These are phyloP conservation scores for Chamaea fasciata DNA, from an alignment of 2,113 vertebrate genomes.

Conservation along the genomic window DNA sequence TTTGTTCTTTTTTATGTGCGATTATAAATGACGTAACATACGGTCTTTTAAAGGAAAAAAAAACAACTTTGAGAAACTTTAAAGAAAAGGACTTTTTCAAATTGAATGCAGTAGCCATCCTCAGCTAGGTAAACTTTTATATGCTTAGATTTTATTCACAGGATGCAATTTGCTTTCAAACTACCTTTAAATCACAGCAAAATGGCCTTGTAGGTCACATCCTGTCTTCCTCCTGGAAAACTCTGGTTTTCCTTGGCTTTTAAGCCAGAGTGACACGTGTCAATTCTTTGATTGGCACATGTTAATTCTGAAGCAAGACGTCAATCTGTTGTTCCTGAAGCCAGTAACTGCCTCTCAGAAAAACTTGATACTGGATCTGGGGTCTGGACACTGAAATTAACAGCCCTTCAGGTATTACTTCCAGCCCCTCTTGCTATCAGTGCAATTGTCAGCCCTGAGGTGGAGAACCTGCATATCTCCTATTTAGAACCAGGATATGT, in stretches of 20 bases:
- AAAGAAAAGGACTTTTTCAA: background rate
- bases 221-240: background rate
- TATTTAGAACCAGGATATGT: fast-evolving
- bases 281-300: background rate
- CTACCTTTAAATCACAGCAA: background rate
- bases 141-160: background rate
- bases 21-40: background rate
- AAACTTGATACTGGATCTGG: background rate
- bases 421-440: fast-evolving
- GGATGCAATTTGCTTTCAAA: background rate
- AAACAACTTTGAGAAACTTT: background rate
- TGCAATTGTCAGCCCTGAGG: background rate
- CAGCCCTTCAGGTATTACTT: background rate
- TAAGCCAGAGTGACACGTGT: background rate
- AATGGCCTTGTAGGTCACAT: background rate
- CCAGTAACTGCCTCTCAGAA: background rate
- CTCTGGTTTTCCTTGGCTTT: background rate
- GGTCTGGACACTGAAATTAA: background rate
- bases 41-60: background rate
- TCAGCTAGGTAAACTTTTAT: background rate
- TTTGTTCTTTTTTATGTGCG: background rate
- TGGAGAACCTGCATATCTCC: background rate
- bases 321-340: background rate
- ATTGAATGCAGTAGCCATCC: background rate
- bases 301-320: background rate